phyloP scores from a whole-genome alignment of 2,797 vertebrate genomes.

The Siniperca scherzeri region DNA sequence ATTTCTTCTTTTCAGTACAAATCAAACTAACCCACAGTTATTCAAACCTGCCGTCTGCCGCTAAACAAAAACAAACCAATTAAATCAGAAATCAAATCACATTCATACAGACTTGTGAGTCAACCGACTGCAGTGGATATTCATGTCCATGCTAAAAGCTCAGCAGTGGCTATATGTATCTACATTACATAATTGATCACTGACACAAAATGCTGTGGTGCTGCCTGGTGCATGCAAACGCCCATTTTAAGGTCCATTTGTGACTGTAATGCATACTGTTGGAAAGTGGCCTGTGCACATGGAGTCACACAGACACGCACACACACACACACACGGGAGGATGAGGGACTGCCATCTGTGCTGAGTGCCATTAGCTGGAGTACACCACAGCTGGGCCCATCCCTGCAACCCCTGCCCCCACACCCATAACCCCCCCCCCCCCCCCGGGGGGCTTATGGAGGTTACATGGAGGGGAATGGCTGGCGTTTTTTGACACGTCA shows the following conservation, averaged over 20 bases:
- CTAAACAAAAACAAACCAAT: conserved; percentile 30
- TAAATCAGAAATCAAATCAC: conserved; percentile 14
- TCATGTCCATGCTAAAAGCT: conserved; percentile 21
- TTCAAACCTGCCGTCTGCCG: conserved; percentile 1
- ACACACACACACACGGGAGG: conserved; percentile 16
- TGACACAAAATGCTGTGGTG: conserved; percentile 46
- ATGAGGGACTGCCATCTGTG: conserved; percentile 70
- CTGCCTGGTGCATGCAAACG: conserved; percentile 33
- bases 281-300: conserved; percentile 46
- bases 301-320: not conserved
- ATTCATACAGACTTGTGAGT: conserved; percentile 9
- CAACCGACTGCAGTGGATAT: conserved; percentile 2
- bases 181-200: conserved; percentile 53
- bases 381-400: conserved; percentile 75
- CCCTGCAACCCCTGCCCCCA: conserved; percentile 48
- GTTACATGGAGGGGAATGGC: conserved; percentile 60
- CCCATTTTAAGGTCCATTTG: conserved; percentile 75
- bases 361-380: conserved; percentile 70
- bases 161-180: conserved; percentile 35
- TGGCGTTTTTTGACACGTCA: conserved; percentile 64
- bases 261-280: conserved; percentile 67
- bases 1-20: not conserved
- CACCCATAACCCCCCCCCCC: not conserved
- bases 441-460: conserved; percentile 42
- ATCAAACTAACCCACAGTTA: conserved; percentile 6